Percentiles rank a stretch among this genome's conserved stretches.
These are phyloP conservation scores for Pocillopora damicornis DNA, from an alignment of 64 coral and sea anemone species.

Conservation along the genomic window DNA sequence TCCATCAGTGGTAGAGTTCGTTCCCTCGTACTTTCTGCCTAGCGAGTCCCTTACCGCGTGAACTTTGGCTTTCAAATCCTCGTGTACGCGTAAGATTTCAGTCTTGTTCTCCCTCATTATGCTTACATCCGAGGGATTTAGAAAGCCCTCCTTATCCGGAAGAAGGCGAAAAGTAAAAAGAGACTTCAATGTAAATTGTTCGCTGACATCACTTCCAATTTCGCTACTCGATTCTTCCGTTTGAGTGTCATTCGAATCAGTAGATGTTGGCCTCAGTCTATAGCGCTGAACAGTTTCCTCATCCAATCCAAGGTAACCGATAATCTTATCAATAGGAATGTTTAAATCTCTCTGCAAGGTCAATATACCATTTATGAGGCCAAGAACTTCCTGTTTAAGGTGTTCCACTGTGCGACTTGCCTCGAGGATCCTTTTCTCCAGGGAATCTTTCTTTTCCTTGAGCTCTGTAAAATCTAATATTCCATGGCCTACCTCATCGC, in stretches of 20 bases:
- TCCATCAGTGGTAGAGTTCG: constrained; percentile 21
- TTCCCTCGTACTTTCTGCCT: not conserved
- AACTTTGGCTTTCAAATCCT: constrained; percentile 78
- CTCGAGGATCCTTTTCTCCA: constrained; percentile 48
- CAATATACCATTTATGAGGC: constrained; percentile 43
- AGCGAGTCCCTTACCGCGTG: constrained; percentile 66
- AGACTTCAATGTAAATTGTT: constrained; percentile 36
- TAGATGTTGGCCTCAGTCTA: constrained; percentile 40
- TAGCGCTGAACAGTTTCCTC: constrained; percentile 5
- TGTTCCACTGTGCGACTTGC: constrained; percentile 45
- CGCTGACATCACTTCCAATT: constrained; percentile 56
- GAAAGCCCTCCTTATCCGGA: constrained; percentile 72
- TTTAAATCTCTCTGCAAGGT: constrained; percentile 44
- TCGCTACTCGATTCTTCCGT: constrained; percentile 62
- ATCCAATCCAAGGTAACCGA: constrained; percentile 46
- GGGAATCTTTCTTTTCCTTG: constrained; percentile 40
- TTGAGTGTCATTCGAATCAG: constrained; percentile 51
- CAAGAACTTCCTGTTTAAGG: constrained; percentile 51
- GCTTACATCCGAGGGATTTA: constrained; percentile 88
- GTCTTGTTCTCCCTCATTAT: constrained; percentile 81
- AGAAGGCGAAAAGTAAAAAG: constrained; percentile 38
- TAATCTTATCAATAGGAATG: constrained; percentile 24
- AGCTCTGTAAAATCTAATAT: constrained; percentile 33
- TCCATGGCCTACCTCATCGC: constrained; percentile 42
- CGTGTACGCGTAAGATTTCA: constrained; percentile 77